A percentile compares a stretch with the other conserved stretches of the same genome.
Evolutionary conservation across 2,113 vertebrate species (phyloP).

Genomic region (Nibea albiflora): DNA sequence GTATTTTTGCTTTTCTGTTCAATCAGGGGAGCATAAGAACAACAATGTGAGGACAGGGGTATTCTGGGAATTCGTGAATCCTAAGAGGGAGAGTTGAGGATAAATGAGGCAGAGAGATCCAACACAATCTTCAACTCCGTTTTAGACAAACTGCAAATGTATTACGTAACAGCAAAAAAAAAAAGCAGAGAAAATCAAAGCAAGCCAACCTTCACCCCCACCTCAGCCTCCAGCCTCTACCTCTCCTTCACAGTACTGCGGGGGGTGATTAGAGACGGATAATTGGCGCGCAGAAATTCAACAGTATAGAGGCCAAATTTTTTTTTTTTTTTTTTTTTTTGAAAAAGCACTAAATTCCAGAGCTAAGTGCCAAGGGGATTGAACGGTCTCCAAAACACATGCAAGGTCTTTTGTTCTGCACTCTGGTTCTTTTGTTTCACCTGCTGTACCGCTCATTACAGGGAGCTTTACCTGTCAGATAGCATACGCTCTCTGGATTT

Average conservation of each 20-base stretch:
- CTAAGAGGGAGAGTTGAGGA: background rate
- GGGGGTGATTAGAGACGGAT: slow-evolving; percentile 68
- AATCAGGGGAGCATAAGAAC: background rate
- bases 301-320: slow-evolving; percentile 44
- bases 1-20: background rate
- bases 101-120: background rate
- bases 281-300: slow-evolving; percentile 66
- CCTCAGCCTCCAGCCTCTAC: slow-evolving; percentile 10
- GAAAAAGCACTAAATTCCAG: slow-evolving; percentile 59
- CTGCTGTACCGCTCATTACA: slow-evolving; percentile 66
- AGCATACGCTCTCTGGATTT: slow-evolving; percentile 48
- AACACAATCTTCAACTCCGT: slow-evolving; percentile 2
- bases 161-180: slow-evolving; percentile 43
- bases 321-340: background rate
- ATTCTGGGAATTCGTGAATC: background rate
- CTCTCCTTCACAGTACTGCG: slow-evolving; percentile 30
- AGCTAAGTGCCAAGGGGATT: slow-evolving; percentile 46
- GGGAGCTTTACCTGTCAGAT: slow-evolving; percentile 71
- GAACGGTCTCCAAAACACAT: slow-evolving; percentile 70
- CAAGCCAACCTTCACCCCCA: slow-evolving; percentile 36
- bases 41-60: background rate
- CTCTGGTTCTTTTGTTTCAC: slow-evolving; percentile 69
- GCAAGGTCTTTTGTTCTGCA: slow-evolving; percentile 63
- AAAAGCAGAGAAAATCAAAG: slow-evolving; percentile 45
- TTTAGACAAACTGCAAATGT: slow-evolving; percentile 28